Base-by-base conservation (phyloP, 2,888 invertebrate genomes). In the Cepaea hortensis region DNA sequence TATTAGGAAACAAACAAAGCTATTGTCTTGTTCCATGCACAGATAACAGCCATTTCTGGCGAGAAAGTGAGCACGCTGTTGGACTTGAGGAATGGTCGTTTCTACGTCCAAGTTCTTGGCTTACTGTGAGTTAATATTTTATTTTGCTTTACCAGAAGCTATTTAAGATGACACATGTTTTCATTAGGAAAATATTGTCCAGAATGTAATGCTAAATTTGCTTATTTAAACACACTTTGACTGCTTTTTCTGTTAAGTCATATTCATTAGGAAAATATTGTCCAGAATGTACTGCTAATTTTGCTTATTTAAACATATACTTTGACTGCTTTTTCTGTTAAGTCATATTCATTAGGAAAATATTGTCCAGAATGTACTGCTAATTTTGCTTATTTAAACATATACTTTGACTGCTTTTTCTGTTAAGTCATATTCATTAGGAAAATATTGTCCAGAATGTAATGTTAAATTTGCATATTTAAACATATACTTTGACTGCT, bases 401-500 rank as follows among this genome's bases (percentile, higher is more conserved):
- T 9, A 55, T 55, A 9, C 55, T 55, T 55, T 6, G 4, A 4
- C 55, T 55, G 5, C 55, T 55, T 55, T 55, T 55, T 55, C 9
- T 55, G 4, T 55, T 55, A 6, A n/a, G n/a, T n/a, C n/a, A n/a
- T n/a, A n/a, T 68, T 23, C 23, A n/a, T 65, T 20, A 48, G 0
- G n/a, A n/a, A 35, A 68, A 68, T 35, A 23, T 9, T 46, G 15
- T n/a, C 23, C n/a, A 72, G 6, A 15, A 55, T 50, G 7, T 35
- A 61, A 20, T 75, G 13, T 48, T 76, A 76, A 86, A 91, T 91
- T 90, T 89, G 61, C 9, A 6, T n/a, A n/a, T n/a, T 55, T 55
- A 55, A 55, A 55, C 4, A 9, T 9, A 55, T 55, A 9, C 55
- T 55, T 55, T 6, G 4, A 4, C 55, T 55, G 5, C 55, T 55